Evolutionary conservation across 35 echinoderm and acorn worm genomes (phyloP), one percentile per base, ranked within the genome.

Genomic region (Ophiothrix spiculata): DNA sequence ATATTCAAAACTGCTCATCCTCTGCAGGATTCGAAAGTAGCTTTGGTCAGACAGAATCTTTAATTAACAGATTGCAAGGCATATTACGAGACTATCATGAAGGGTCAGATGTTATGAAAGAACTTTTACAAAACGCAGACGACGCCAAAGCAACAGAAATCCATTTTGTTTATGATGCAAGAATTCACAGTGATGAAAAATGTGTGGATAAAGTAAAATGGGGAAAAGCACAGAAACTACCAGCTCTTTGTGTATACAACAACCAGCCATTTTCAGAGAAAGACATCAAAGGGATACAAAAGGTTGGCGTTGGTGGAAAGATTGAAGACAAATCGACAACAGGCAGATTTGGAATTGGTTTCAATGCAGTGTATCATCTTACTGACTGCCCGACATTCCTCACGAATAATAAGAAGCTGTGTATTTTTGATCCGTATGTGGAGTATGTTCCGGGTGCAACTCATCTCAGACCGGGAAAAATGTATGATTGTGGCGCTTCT

Each of bases 61-160:
- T 97, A 4, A 92, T 84, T 16, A 75, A 74, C 35, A 64, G 94
- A 13, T 36, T 97, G 0, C 56, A 90, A 33, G 32, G 79, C 1
- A 93, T 97, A 11, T 75, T 97, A 1, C 77, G 76, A 49, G 86
- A 39, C 4, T 97, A 97, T 81, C 87, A 81, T 37, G 49, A 75
- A 32, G 90, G 79, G 29, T 73, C 45, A 39, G 54, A 46, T 31
- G 77, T 97, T 23, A 79, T 97, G 31, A 92, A 93, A 73, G 94
- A 97, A 89, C 41, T 97, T 16, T 33, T 97, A 32, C 94, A 97
- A 85, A 97, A 97, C 80, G 90, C 94, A 13, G 94, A 97, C 56
- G 94, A 97, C 75, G 86, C 94, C 3, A 56, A 74, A 28, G 90
- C 94, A 35, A n/a, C 32, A 64, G 89, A 82, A 60, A 88, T 0